Evolutionary conservation across 2,888 invertebrate species (phyloP).

Genomic region (Scaptomyza flava): DNA sequence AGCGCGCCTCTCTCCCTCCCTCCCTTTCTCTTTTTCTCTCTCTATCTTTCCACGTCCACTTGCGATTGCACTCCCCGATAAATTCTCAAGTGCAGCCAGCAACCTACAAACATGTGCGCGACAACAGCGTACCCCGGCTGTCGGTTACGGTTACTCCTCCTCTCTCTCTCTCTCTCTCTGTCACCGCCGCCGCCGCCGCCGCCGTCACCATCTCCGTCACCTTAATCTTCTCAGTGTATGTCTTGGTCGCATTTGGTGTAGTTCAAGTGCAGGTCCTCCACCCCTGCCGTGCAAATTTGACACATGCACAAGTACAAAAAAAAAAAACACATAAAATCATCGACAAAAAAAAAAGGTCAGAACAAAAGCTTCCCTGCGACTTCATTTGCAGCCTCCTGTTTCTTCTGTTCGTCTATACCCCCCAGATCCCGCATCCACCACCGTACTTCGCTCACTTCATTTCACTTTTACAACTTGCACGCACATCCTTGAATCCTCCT

Average conservation of each 20-base stretch:
- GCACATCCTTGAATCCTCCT: constrained; percentile 43
- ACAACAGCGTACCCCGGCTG: constrained; percentile 24
- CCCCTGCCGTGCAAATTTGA: constrained; percentile 61
- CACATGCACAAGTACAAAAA: constrained; percentile 81
- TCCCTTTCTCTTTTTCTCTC: constrained; percentile 64
- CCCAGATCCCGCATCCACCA: not conserved
- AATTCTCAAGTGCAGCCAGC: constrained; percentile 45
- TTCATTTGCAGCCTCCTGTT: constrained; percentile 18
- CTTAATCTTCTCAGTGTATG: constrained; percentile 6
- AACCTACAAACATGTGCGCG: constrained; percentile 33
- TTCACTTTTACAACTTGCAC: constrained; percentile 67
- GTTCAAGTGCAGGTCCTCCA: constrained; percentile 69
- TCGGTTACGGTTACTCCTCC: constrained; percentile 17
- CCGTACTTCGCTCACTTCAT: constrained; percentile 57
- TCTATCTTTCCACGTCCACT: not conserved
- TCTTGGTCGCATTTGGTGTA: constrained; percentile 50
- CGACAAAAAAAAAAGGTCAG: constrained; percentile 51
- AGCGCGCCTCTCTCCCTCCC: constrained; percentile 14
- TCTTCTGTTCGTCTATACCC: not conserved
- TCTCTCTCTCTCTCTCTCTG: constrained; percentile 4
- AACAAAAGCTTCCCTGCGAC: constrained; percentile 44
- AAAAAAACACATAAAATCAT: constrained; percentile 8
- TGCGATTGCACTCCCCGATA: constrained; percentile 2
- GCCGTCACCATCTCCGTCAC: constrained; percentile 5
- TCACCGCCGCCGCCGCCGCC: constrained; percentile 7